A percentile compares a stretch with the other conserved stretches of the same genome.
phyloP scores from a whole-genome alignment of 2,797 vertebrate species.

The Knipowitschia caucasica region DNA sequence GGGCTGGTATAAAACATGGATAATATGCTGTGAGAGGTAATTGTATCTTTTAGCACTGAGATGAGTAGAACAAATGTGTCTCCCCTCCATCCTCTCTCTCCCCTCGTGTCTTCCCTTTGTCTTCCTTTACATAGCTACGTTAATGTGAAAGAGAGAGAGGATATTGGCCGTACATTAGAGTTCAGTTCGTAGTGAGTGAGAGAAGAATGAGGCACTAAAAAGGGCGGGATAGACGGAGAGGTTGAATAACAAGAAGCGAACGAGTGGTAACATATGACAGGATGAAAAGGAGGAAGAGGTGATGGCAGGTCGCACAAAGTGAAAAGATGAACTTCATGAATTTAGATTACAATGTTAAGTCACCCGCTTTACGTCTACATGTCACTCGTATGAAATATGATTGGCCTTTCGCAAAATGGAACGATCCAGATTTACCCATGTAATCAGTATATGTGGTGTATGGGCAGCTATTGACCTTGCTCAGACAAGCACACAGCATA shows the following conservation, averaged over 20 bases:
- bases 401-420: conserved; percentile 2
- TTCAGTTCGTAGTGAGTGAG: conserved; percentile 55
- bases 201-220: conserved; percentile 28
- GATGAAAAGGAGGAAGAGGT: conserved; percentile 33
- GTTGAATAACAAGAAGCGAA: conserved; percentile 35
- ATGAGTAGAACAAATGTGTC: conserved; percentile 99
- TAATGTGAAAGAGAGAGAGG: conserved; percentile 89
- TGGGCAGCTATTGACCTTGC: conserved; percentile 13
- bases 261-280: conserved; percentile 24
- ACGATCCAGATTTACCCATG: conserved; percentile 7
- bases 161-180: conserved; percentile 98
- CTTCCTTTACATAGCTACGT: conserved; percentile 80
- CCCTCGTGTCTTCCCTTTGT: conserved; percentile 42
- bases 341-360: conserved; percentile 30
- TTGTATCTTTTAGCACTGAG: conserved; percentile 98
- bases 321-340: conserved; percentile 29
- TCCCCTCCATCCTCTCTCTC: conserved; percentile 45
- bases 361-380: conserved; percentile 7
- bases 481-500: conserved; percentile 1
- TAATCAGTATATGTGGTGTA: conserved; percentile 13
- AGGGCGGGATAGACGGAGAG: conserved; percentile 25
- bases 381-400: conserved; percentile 8
- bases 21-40: conserved; percentile 99
- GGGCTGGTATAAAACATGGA: conserved; percentile 99
- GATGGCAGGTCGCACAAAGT: conserved; percentile 35